Conservation (phyloP, 2,113 vertebrate genomes). For the Electrona antarctica region DNA sequence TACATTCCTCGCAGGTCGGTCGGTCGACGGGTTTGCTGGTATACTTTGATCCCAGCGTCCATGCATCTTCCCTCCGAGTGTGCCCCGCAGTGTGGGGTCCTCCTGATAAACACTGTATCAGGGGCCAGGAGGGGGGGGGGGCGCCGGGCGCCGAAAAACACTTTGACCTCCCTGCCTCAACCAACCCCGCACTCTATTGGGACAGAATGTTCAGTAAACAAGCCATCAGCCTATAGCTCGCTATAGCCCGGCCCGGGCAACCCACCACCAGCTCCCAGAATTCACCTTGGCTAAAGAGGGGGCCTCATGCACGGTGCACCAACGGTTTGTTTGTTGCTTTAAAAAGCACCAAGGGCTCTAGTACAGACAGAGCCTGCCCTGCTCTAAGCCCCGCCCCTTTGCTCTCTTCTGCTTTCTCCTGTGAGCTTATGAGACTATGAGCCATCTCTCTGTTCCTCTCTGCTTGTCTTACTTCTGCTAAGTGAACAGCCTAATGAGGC, state of each 20-base stretch:
- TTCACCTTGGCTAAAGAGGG: conserved; percentile 31
- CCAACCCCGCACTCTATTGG: conserved; percentile 3
- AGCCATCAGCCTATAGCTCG: conserved; percentile 3
- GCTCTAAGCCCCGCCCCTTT: conserved; percentile 8
- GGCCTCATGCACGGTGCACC: conserved; percentile 7
- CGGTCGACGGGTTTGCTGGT: not conserved
- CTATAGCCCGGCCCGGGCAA: not conserved
- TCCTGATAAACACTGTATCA: conserved; percentile 34
- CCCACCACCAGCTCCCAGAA: conserved; percentile 38
- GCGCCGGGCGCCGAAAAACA: not conserved
- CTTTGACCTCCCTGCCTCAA: conserved; percentile 36
- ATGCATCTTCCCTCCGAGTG: not conserved
- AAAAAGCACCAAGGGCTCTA: conserved; percentile 28
- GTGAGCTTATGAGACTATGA: conserved; percentile 16
- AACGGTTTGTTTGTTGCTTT: conserved; percentile 49
- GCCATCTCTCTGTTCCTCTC: conserved; percentile 5
- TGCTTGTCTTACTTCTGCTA: conserved; percentile 62
- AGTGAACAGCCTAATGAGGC: conserved; percentile 70
- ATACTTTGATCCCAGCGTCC: not conserved
- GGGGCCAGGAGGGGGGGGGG: not conserved
- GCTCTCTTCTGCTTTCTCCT: conserved; percentile 5
- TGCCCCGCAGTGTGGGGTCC: not conserved
- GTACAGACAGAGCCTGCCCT: not conserved
- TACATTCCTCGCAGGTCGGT: conserved; percentile 16
- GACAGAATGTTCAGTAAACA: conserved; percentile 52